A percentile compares a stretch with the other conserved stretches of the same genome.
These are phyloP conservation scores for Coecobrya sp. DNA, from an alignment of 2,888 invertebrate genomes.

Conservation along the genomic window DNA sequence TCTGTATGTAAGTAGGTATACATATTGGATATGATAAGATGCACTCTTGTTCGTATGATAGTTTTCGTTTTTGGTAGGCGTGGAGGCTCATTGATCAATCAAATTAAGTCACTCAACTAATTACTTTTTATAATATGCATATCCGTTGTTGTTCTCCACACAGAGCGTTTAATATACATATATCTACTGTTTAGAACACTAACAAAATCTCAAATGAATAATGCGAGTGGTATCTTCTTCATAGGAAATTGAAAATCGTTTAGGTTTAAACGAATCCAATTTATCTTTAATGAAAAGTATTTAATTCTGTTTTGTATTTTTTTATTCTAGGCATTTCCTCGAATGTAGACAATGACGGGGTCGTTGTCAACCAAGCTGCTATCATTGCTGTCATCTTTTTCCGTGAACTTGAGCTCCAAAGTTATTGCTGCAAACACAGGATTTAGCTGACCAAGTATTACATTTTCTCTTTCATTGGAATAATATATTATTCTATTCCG, in stretches of 20 bases:
- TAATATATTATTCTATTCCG: background rate
- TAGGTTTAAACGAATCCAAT: too few relatives aligned
- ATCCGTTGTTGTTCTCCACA: too few relatives aligned
- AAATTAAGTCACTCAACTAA: background rate
- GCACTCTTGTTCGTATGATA: background rate
- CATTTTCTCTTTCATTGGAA: background rate
- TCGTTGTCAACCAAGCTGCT: background rate
- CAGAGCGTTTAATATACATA: too few relatives aligned
- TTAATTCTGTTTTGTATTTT: background rate
- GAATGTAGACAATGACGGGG: background rate
- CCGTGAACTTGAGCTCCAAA: background rate
- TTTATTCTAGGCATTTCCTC: background rate
- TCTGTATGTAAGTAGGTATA: too few relatives aligned
- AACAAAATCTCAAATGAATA: too few relatives aligned
- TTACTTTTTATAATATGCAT: too few relatives aligned
- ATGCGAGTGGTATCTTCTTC: too few relatives aligned
- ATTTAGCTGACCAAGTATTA: slow-evolving; percentile 20
- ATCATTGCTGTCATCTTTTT: background rate
- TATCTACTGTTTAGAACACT: too few relatives aligned
- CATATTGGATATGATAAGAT: background rate
- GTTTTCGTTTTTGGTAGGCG: background rate
- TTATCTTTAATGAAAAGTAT: too few relatives aligned
- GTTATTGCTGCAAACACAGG: background rate
- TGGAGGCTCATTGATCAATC: slow-evolving; percentile 22
- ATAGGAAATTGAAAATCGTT: too few relatives aligned